These are phyloP conservation scores for Gallirallus australis DNA, from an alignment of 2,797 vertebrate genomes.

Conservation along the genomic window DNA sequence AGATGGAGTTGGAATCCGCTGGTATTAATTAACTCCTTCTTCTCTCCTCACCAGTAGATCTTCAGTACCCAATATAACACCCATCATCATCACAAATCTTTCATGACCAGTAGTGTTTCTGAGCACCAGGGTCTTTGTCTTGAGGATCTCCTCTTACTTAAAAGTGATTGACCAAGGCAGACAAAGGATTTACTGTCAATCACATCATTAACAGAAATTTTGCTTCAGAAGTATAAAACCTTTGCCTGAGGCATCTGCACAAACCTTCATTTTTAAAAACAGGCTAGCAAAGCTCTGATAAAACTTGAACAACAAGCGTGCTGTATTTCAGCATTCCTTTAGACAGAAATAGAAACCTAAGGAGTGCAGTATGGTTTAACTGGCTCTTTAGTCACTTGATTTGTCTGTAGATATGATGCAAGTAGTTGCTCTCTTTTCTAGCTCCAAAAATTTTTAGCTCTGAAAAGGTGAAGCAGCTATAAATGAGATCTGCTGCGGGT, in stretches of 20 bases:
- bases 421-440: neutral
- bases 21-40: neutral
- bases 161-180: neutral
- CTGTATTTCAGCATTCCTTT: neutral
- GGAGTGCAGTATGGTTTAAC: neutral
- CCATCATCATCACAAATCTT: neutral
- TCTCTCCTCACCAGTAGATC: neutral
- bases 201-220: neutral
- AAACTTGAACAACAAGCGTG: neutral
- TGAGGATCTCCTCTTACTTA: neutral
- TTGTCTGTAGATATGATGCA: too few species aligned
- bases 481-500: neutral
- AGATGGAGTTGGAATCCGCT: too few species aligned
- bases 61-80: neutral
- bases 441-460: neutral
- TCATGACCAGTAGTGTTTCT: neutral
- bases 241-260: neutral
- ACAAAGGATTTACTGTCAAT: neutral
- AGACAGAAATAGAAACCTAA: neutral
- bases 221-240: neutral
- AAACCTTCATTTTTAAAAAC: neutral
- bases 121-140: neutral
- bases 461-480: neutral
- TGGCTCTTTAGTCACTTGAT: neutral
- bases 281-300: neutral